Evolutionary conservation across 2,113 vertebrate genomes (phyloP).

Genomic region (Motacilla alba): DNA sequence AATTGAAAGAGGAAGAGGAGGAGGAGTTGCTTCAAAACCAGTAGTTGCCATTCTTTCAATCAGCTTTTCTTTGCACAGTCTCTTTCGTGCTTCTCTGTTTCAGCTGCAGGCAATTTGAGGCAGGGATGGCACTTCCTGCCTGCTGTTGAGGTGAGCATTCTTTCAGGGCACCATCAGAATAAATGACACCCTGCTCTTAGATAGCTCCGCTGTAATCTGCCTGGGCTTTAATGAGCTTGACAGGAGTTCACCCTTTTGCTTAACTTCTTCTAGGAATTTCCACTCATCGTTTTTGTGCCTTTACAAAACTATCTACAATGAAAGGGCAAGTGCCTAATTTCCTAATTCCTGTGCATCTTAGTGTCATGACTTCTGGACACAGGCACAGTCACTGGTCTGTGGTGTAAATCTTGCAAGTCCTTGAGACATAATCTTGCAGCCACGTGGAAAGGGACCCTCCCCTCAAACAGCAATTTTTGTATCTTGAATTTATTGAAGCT

Average conservation of each 20-base stretch:
- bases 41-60: neutral
- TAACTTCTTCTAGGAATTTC: neutral
- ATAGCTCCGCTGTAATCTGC: neutral
- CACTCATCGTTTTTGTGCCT: neutral
- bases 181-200: neutral
- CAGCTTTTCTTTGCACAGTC: neutral
- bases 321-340: neutral
- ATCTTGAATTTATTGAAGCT: too few species aligned
- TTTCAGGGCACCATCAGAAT: slow-evolving; percentile 18
- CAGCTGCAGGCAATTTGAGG: slow-evolving; percentile 10
- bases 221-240: neutral
- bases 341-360: neutral
- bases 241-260: neutral
- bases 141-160: neutral
- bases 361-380: neutral
- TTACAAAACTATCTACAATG: neutral
- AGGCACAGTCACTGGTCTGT: neutral
- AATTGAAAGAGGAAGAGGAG: slow-evolving; percentile 24
- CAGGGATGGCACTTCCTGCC: slow-evolving; percentile 25
- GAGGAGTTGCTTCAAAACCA: neutral
- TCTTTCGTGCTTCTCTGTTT: neutral
- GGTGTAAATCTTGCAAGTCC: neutral
- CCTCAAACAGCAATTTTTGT: neutral
- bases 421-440: neutral
- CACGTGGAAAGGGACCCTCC: neutral